Conservation (phyloP, 2,888 invertebrate species). For the Tuta absoluta region DNA sequence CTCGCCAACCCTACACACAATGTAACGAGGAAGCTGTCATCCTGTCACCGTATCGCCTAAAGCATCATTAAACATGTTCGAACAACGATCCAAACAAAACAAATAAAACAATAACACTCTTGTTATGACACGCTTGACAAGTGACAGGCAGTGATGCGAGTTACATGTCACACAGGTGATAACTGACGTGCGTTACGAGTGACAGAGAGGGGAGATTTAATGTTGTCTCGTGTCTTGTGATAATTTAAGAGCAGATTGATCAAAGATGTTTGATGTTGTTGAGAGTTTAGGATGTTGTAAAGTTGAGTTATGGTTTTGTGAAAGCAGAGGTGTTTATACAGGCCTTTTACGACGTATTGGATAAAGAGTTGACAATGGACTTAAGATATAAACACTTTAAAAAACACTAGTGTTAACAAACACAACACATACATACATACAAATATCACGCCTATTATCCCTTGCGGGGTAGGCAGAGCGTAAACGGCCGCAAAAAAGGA, state of each 20-base stretch:
- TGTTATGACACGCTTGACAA: conserved; percentile 26
- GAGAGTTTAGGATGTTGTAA: background rate
- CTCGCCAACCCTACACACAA: background rate
- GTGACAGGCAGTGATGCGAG: conserved; percentile 20
- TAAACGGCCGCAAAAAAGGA: too few species aligned
- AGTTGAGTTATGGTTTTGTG: background rate
- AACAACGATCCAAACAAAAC: conserved; percentile 21
- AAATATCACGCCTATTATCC: too few species aligned
- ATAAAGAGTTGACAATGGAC: too few species aligned
- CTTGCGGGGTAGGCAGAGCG: too few species aligned
- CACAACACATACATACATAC: too few species aligned
- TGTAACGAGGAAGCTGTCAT: conserved; percentile 13
- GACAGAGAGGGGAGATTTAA: conserved; percentile 17
- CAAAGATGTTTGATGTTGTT: conserved; percentile 5
- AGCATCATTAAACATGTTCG: conserved; percentile 2
- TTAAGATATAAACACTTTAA: too few species aligned
- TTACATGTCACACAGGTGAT: conserved; percentile 23
- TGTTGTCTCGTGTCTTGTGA: background rate
- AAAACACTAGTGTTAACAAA: too few species aligned
- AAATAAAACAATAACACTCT: conserved; percentile 27
- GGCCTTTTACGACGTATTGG: too few species aligned
- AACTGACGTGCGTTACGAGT: conserved; percentile 30
- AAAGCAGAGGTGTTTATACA: background rate
- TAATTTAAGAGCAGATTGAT: conserved; percentile 10
- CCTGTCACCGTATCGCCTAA: background rate